Conservation (phyloP, 2,888 invertebrate species). For the Oxyscelio sp. region DNA sequence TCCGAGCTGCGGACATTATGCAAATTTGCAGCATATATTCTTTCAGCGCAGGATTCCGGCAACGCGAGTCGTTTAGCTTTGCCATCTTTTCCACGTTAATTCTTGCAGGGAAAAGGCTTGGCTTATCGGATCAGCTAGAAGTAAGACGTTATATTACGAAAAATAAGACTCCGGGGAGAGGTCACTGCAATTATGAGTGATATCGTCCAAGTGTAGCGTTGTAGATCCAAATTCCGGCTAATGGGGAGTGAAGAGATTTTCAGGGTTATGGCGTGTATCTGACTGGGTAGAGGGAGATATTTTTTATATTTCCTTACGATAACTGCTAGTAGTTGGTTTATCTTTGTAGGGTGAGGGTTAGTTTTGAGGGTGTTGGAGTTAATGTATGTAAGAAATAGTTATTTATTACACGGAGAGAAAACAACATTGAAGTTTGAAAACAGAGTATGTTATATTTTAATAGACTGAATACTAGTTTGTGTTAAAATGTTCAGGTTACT, state of each 20-base stretch:
- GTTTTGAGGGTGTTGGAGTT: no score
- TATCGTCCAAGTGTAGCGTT: conserved; percentile 23
- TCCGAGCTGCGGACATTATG: conserved; percentile 69
- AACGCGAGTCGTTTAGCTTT: conserved; percentile 67
- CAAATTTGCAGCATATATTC: conserved; percentile 74
- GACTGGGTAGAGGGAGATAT: no score
- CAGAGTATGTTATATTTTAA: no score
- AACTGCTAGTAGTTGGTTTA: no score
- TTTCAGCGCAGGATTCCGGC: conserved; percentile 63
- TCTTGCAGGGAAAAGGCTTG: conserved; percentile 61
- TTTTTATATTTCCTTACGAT: no score
- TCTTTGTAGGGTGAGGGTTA: no score
- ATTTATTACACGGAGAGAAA: no score
- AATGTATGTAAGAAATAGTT: no score
- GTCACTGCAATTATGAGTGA: conserved; percentile 45
- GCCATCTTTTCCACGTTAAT: conserved; percentile 69
- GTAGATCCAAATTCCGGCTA: conserved; percentile 31
- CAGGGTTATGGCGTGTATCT: no score
- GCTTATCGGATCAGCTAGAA: conserved; percentile 69
- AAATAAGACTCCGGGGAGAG: conserved; percentile 44
- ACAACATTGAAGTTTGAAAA: no score
- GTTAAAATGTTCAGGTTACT: no score
- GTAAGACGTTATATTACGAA: conserved; percentile 69
- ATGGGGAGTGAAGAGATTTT: conserved; percentile 49
- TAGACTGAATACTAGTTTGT: no score